Percentiles rank a stretch among this genome's conserved stretches.
Evolutionary conservation across 2,113 vertebrate species (phyloP).

Genomic region (Pseudorectes ferrugineus): DNA sequence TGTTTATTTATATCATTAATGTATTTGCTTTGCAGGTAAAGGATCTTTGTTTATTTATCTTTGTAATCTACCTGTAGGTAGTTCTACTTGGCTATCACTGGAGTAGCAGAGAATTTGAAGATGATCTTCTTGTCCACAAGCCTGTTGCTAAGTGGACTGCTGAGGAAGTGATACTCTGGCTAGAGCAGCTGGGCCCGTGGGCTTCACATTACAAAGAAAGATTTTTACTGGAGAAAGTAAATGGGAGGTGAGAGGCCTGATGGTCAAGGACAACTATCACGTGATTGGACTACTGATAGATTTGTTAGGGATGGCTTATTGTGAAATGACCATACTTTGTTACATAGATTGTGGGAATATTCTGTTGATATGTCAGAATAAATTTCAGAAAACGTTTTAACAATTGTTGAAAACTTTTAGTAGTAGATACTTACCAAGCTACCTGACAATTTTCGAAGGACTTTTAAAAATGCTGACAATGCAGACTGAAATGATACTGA

Average conservation of each 20-base stretch:
- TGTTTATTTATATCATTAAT: neutral
- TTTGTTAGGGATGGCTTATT: neutral
- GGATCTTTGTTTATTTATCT: neutral
- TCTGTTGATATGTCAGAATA: neutral
- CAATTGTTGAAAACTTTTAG: neutral
- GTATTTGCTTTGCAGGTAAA: neutral
- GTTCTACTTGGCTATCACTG: constrained; percentile 89
- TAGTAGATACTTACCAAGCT: neutral
- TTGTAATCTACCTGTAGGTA: constrained; percentile 66
- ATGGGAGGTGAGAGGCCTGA: constrained; percentile 82
- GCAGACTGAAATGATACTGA: neutral
- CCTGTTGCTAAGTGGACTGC: constrained; percentile 85
- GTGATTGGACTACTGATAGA: neutral
- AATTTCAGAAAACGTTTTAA: neutral
- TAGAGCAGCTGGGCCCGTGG: constrained; percentile 89
- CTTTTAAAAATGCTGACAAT: neutral
- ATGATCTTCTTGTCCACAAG: constrained; percentile 85
- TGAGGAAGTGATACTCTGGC: constrained; percentile 87
- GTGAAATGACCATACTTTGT: neutral
- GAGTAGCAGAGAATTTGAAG: constrained; percentile 82
- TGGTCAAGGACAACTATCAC: neutral
- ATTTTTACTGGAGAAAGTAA: constrained; percentile 85
- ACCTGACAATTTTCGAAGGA: neutral
- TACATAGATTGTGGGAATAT: neutral
- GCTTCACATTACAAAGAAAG: constrained; percentile 83